Evolutionary conservation across 2,888 invertebrate genomes (phyloP).

Genomic region (Cremastinae sp.): DNA sequence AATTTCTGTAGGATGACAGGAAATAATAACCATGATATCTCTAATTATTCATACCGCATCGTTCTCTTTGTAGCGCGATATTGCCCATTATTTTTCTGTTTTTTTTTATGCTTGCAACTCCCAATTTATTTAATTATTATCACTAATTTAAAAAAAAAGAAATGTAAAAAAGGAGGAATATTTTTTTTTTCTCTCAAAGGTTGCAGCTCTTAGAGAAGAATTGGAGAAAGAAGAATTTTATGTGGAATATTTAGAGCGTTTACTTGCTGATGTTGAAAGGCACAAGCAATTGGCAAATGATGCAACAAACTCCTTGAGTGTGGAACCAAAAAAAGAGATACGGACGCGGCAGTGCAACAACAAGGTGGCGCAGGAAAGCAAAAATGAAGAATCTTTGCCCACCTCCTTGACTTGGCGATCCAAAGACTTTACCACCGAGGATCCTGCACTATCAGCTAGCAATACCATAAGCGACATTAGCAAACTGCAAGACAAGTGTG

Average conservation of each 20-base stretch:
- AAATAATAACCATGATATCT: slow-evolving; percentile 29
- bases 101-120: slow-evolving; percentile 6
- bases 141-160: neutral
- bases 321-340: slow-evolving; percentile 80
- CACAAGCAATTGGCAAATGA: slow-evolving; percentile 82
- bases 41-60: neutral
- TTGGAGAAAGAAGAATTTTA: slow-evolving; percentile 95
- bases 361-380: slow-evolving; percentile 33
- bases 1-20: slow-evolving; percentile 14
- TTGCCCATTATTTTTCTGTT: neutral
- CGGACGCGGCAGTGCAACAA: slow-evolving; percentile 36
- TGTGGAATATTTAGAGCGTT: slow-evolving; percentile 92
- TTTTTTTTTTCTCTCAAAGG: slow-evolving; percentile 66
- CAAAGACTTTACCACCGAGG: slow-evolving; percentile 23
- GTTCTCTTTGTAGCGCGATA: neutral
- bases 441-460: slow-evolving; percentile 67
- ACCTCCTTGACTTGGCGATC: slow-evolving; percentile 74
- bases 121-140: too few species aligned
- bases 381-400: slow-evolving; percentile 59
- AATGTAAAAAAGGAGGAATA: too few species aligned
- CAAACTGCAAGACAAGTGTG: slow-evolving; percentile 80
- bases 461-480: slow-evolving; percentile 74
- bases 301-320: slow-evolving; percentile 77
- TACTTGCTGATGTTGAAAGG: slow-evolving; percentile 92
- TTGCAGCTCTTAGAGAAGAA: slow-evolving; percentile 90